Conservation (phyloP, 1,140 invertebrate genomes). For the Phthorimaea operculella region DNA sequence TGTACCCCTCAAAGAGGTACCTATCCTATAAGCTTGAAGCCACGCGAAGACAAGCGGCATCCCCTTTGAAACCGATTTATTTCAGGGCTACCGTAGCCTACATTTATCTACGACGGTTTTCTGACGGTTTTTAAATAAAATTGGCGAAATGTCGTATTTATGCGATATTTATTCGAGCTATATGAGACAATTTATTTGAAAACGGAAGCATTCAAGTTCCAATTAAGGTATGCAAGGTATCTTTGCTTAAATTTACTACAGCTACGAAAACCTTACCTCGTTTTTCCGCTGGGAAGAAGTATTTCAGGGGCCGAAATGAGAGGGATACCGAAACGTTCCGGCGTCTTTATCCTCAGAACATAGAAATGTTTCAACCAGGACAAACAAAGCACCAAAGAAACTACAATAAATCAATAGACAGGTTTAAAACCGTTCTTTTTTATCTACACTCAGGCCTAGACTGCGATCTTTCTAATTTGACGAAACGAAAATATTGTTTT, state of each 20-base stretch:
- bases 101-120: not conserved
- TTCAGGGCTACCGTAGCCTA: not conserved
- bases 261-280: not conserved
- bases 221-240: not conserved
- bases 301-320: slow-evolving; percentile 1
- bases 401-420: too few relatives aligned
- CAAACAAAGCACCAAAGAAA: too few relatives aligned
- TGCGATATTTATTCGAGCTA: not conserved
- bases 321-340: not conserved
- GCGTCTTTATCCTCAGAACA: too few relatives aligned
- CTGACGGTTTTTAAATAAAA: not conserved
- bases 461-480: too few relatives aligned
- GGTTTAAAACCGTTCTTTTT: too few relatives aligned
- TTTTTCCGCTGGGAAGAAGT: not conserved
- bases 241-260: not conserved
- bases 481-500: too few relatives aligned
- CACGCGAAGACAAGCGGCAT: not conserved
- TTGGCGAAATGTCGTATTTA: not conserved
- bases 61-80: not conserved
- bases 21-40: not conserved
- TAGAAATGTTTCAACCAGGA: too few relatives aligned
- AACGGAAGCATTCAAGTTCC: not conserved
- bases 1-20: slow-evolving; percentile 9
- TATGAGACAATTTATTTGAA: not conserved
- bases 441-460: too few relatives aligned